Base-by-base conservation (phyloP, 35 echinoderm and acorn worm genomes). In the Amphiura filiformis region DNA sequence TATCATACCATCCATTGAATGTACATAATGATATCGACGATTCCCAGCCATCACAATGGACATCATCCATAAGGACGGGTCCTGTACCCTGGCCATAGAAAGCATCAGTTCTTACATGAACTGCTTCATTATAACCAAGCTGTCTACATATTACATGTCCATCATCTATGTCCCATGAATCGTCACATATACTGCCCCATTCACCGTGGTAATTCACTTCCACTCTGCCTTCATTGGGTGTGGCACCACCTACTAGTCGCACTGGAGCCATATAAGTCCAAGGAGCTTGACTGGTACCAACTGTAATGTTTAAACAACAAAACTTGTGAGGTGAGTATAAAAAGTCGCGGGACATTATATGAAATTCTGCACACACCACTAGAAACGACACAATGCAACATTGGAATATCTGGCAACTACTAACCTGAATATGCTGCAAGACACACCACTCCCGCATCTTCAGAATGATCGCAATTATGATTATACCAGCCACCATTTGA, bases 171-270 rank as follows among this genome's bases (percentile, higher is more conserved):
- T 87, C 84, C 90, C 84, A 91, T 0, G 20, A 12, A 87, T 91
- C 84, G 34, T 91, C 84, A 34, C 90, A 91, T 31, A 91, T 36
- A n/a, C 84, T 81, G 0, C 90, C 90, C 90, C 90, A 91, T 42
- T 82, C 36, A 5, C 84, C 90, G 26, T 81, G 32, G 0, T 81
- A 78, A 9, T 86, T 87, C 1, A 91, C 84, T 77, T 91, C 90
- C 30, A 91, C 90, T 15, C 90, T 39, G n/a, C 90, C 84, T 34
- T 80, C 36, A 33, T 31, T 65, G 23, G 22, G 11, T 0, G 79
- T 76, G 0, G 4, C 39, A 2, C 89, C 89, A 44, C 81, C 88
- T 7, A 56, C 39, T n/a, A 90, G 41, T 64, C 88, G 81, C 76
- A 90, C 80, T 70, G 61, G 61, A 26, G 61, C 61, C 28, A 70